Evolutionary conservation across 2,888 invertebrate genomes (phyloP).

Genomic region (Amblyteles armatorius): DNA sequence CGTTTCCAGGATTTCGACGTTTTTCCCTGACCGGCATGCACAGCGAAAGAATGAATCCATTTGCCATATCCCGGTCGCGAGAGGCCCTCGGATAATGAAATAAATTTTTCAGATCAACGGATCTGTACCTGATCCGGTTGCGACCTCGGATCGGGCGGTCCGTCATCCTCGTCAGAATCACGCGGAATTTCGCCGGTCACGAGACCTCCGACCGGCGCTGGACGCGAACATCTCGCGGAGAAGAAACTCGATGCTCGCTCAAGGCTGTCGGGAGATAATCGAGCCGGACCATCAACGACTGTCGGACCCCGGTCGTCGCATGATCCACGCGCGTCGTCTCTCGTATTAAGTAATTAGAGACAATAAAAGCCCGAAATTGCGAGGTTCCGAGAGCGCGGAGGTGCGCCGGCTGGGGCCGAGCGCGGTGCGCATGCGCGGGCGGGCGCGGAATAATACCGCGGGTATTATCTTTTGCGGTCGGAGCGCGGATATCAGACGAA

Average conservation of each 20-base stretch:
- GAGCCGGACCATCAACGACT: neutral
- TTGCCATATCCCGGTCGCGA: too few species aligned
- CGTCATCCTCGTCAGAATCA: neutral
- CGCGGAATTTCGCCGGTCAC: neutral
- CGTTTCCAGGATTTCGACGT: too few species aligned
- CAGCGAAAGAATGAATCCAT: too few species aligned
- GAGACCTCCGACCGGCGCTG: neutral
- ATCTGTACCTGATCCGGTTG: neutral
- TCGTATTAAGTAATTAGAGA: slow-evolving; percentile 58
- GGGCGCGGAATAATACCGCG: slow-evolving; percentile 34
- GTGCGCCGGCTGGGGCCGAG: slow-evolving; percentile 32
- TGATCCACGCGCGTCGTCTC: slow-evolving; percentile 16
- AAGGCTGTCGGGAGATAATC: slow-evolving; percentile 6
- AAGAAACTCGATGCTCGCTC: slow-evolving; percentile 23
- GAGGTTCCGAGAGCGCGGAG: slow-evolving; percentile 11
- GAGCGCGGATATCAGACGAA: slow-evolving; percentile 35
- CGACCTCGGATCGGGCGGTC: neutral
- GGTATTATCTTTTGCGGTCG: slow-evolving; percentile 37
- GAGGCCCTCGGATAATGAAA: too few species aligned
- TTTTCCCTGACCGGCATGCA: too few species aligned
- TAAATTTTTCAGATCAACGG: neutral
- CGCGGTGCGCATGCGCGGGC: slow-evolving; percentile 2
- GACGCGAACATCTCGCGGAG: slow-evolving; percentile 10
- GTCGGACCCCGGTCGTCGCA: slow-evolving; percentile 12
- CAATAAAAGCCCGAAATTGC: slow-evolving; percentile 47